Evolutionary conservation across 2,888 invertebrate species (phyloP).

Genomic region (Rosalia funebris): DNA sequence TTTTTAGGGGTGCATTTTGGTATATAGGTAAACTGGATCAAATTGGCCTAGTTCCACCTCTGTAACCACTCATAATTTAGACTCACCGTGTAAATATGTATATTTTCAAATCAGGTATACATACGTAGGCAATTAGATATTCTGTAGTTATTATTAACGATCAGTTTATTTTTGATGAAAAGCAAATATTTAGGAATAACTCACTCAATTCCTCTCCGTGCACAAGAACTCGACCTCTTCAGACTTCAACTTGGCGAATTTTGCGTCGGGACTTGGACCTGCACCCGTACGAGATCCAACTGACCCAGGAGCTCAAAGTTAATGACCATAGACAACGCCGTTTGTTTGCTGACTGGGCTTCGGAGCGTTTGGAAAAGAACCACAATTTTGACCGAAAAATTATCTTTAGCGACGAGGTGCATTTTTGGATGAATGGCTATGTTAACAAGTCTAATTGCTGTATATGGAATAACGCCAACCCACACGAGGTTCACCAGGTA

Average conservation of each 20-base stretch:
- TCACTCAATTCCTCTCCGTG: too few relatives aligned
- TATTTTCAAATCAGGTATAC: too few relatives aligned
- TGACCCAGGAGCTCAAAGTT: slow-evolving; percentile 21
- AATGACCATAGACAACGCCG: slow-evolving; percentile 14
- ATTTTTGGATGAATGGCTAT: slow-evolving; percentile 5
- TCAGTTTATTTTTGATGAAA: too few relatives aligned
- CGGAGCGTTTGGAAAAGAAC: neutral
- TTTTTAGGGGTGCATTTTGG: too few relatives aligned
- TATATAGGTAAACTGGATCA: too few relatives aligned
- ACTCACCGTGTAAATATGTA: too few relatives aligned
- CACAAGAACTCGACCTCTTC: neutral
- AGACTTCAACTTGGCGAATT: slow-evolving; percentile 19
- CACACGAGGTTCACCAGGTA: slow-evolving; percentile 7
- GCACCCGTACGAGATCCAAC: slow-evolving; percentile 23
- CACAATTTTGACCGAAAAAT: slow-evolving; percentile 6
- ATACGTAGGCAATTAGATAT: too few relatives aligned
- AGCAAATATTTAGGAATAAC: too few relatives aligned
- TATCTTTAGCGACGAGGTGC: neutral
- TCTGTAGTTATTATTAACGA: too few relatives aligned
- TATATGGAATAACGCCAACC: slow-evolving; percentile 4
- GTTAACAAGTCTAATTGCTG: slow-evolving; percentile 3
- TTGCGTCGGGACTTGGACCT: slow-evolving; percentile 22
- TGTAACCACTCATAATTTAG: too few relatives aligned
- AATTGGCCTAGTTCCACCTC: too few relatives aligned
- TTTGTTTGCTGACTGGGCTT: slow-evolving; percentile 5